Evolutionary conservation across 1,140 invertebrate species (phyloP).

Genomic region (Halictus rubicundus): DNA sequence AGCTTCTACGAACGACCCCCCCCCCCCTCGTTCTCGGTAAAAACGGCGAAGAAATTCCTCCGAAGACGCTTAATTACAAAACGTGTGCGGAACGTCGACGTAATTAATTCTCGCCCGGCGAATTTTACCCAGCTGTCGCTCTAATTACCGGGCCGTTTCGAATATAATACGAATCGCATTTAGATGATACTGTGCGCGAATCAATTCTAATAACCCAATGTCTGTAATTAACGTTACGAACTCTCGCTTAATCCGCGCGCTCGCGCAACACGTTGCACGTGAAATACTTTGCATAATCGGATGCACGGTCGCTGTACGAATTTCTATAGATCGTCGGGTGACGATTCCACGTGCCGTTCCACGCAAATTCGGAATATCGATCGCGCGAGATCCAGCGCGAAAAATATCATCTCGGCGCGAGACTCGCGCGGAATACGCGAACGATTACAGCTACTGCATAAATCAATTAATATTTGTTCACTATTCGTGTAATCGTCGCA

Average conservation of each 20-base stretch:
- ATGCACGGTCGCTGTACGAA: background rate
- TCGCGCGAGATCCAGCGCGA: background rate
- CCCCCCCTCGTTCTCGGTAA: background rate
- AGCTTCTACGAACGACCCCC: background rate
- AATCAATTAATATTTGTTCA: too few relatives aligned
- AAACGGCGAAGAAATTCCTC: background rate
- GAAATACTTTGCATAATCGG: background rate
- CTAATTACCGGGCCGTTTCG: background rate
- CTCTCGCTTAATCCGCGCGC: background rate
- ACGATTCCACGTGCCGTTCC: background rate
- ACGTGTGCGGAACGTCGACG: background rate
- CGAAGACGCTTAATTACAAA: background rate
- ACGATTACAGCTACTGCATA: too few relatives aligned
- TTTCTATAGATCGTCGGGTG: background rate
- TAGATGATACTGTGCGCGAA: background rate
- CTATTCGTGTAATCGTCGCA: too few relatives aligned
- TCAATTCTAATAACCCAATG: background rate
- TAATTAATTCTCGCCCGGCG: background rate
- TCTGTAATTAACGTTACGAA: background rate
- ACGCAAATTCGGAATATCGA: conserved; percentile 3
- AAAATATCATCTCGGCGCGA: too few relatives aligned
- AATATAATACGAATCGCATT: background rate
- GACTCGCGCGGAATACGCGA: too few relatives aligned
- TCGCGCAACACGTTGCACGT: background rate
- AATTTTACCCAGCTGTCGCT: background rate